Evolutionary conservation across 2,797 vertebrate genomes (phyloP).

Genomic region (Emydoidea blandingii): DNA sequence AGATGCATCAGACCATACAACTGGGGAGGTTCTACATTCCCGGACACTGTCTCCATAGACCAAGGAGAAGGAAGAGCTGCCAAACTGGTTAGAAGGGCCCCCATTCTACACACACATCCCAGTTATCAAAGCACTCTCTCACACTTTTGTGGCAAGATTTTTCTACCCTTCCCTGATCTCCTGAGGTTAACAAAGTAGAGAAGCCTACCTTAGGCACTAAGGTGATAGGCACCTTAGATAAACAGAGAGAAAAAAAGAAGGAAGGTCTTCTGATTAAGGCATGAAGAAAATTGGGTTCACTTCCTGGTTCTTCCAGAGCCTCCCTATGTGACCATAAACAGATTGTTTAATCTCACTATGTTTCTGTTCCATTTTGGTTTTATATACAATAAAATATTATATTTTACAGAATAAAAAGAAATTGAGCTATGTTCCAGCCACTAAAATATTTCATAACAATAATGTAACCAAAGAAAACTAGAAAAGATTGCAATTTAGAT

Average conservation of each 20-base stretch:
- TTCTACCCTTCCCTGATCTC: conserved; percentile 67
- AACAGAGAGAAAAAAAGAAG: conserved; percentile 31
- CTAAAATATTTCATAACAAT: neutral
- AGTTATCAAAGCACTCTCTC: conserved; percentile 65
- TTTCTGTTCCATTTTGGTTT: conserved; percentile 31
- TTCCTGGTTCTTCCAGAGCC: neutral
- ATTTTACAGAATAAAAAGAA: neutral
- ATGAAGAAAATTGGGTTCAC: conserved; percentile 25
- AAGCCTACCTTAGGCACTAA: conserved; percentile 51
- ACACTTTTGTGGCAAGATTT: conserved; percentile 11
- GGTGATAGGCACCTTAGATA: conserved; percentile 15
- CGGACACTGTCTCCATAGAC: conserved; percentile 62
- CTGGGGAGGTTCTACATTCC: conserved; percentile 54
- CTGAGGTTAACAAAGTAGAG: neutral
- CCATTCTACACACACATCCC: conserved; percentile 32
- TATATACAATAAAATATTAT: neutral
- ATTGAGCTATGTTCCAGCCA: neutral
- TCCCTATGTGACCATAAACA: conserved; percentile 3
- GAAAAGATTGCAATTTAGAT: neutral
- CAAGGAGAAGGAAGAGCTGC: conserved; percentile 48
- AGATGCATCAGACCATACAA: conserved; percentile 67
- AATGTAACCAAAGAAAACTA: neutral
- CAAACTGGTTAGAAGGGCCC: conserved; percentile 41
- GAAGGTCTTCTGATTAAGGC: conserved; percentile 36
- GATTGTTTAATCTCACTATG: conserved; percentile 20